Conservation (phyloP, 1,140 invertebrate species). For the Zaprionus ghesquierei region DNA sequence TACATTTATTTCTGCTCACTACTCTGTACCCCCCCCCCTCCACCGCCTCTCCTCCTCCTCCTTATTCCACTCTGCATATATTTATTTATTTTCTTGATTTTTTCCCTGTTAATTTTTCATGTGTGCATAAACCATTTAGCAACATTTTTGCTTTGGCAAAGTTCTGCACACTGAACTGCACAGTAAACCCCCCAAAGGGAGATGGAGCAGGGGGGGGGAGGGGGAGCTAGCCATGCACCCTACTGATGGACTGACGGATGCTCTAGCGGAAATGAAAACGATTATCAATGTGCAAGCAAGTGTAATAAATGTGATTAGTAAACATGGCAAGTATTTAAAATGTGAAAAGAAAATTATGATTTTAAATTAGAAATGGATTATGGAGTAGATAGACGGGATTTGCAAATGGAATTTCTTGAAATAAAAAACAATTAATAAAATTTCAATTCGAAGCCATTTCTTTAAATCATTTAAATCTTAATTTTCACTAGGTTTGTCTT, state of each 20-base stretch:
- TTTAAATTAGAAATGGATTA: not conserved
- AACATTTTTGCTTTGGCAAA: conserved; percentile 71
- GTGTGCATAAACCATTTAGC: conserved; percentile 76
- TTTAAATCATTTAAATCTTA: no score
- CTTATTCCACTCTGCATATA: conserved; percentile 11
- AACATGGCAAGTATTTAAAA: not conserved
- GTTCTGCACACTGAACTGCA: conserved; percentile 29
- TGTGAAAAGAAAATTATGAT: not conserved
- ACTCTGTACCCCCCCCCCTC: not conserved
- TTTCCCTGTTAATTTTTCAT: conserved; percentile 40
- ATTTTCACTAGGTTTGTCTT: no score
- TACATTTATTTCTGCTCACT: conserved; percentile 61
- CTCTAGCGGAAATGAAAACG: conserved; percentile 8
- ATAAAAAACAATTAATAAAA: no score
- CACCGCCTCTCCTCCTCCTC: not conserved
- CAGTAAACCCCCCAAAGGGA: not conserved
- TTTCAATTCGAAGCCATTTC: no score
- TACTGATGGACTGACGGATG: conserved; percentile 7
- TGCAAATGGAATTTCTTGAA: not conserved
- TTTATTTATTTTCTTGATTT: conserved; percentile 12
- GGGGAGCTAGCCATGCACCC: not conserved
- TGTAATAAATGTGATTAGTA: not conserved
- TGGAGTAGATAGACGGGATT: no score
- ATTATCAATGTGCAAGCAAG: not conserved
- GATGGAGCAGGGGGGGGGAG: not conserved